Conservation (phyloP, 2,113 vertebrate genomes). For the Gadus macrocephalus region DNA sequence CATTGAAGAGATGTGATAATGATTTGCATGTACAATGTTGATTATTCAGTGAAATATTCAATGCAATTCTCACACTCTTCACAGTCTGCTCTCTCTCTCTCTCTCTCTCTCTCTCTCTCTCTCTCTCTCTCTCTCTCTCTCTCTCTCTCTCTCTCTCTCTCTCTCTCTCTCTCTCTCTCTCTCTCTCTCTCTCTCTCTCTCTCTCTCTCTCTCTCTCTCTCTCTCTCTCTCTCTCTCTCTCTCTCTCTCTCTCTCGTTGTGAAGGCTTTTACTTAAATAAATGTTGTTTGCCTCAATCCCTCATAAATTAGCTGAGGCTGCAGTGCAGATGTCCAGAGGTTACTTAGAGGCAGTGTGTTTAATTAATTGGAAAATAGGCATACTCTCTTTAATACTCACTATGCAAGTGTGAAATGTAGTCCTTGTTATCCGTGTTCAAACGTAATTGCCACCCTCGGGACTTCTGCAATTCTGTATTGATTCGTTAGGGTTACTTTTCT, state of each 20-base stretch:
- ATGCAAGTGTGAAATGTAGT: conserved; percentile 83
- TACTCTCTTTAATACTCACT: conserved; percentile 90
- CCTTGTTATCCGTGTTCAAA: conserved; percentile 85
- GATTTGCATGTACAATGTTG: conserved; percentile 38
- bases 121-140: too few species aligned
- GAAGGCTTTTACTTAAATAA: conserved; percentile 45
- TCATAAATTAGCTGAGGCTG: conserved; percentile 83
- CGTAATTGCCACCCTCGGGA: conserved; percentile 91
- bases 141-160: too few species aligned
- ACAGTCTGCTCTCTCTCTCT: conserved; percentile 4
- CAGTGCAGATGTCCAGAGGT: conserved; percentile 89
- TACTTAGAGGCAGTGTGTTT: conserved; percentile 87
- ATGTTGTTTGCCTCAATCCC: conserved; percentile 55
- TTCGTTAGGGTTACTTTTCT: conserved; percentile 82
- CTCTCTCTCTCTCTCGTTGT: conserved; percentile 14
- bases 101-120: not conserved
- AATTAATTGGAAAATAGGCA: conserved; percentile 89
- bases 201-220: too few species aligned
- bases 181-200: not conserved
- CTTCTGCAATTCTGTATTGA: conserved; percentile 85
- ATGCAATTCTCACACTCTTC: conserved; percentile 19
- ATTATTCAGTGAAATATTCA: conserved; percentile 27
- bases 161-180: not conserved
- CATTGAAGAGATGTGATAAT: conserved; percentile 43
- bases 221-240: too few species aligned